A percentile compares a stretch with the other conserved stretches of the same genome.
phyloP scores from a whole-genome alignment of 2,888 invertebrate genomes.

The Protophormia terraenovae region DNA sequence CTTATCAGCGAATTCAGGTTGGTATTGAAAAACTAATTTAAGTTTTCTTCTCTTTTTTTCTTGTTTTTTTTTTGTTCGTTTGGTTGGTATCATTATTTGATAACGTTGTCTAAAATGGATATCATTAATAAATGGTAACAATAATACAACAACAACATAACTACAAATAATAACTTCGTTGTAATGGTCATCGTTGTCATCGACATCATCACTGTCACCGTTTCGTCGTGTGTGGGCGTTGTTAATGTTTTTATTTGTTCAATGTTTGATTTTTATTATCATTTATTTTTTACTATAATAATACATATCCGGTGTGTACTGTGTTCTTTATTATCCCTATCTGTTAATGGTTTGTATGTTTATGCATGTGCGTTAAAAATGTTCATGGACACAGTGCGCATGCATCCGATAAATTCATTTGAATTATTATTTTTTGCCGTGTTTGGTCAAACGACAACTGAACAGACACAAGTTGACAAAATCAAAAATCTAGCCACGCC shows the following conservation, averaged over 20 bases:
- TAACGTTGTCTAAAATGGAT: constrained; percentile 37
- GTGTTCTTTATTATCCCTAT: constrained; percentile 73
- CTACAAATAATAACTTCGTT: not conserved
- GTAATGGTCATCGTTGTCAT: constrained; percentile 20
- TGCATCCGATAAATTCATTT: constrained; percentile 95
- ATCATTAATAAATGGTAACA: not conserved
- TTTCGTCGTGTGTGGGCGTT: constrained; percentile 62
- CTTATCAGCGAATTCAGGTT: constrained; percentile 99
- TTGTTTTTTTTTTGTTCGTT: constrained; percentile 72
- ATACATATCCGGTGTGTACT: constrained; percentile 60
- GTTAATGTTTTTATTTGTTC: constrained; percentile 66
- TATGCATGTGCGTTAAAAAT: constrained; percentile 67
- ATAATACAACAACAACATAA: not conserved
- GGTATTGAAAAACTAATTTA: constrained; percentile 81
- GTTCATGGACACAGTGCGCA: constrained; percentile 86
- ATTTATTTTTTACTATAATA: constrained; percentile 27
- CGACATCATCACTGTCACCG: constrained; percentile 56
- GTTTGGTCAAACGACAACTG: constrained; percentile 95
- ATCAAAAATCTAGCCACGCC: constrained; percentile 82
- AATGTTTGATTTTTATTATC: constrained; percentile 59
- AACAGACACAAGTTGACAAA: constrained; percentile 88
- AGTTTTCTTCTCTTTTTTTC: constrained; percentile 66
- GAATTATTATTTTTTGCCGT: constrained; percentile 99
- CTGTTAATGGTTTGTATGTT: constrained; percentile 68
- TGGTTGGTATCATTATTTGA: constrained; percentile 68